A percentile compares a stretch with the other conserved stretches of the same genome.
Evolutionary conservation across 2,888 invertebrate species (phyloP).

Genomic region (Rhynchonema sp.): DNA sequence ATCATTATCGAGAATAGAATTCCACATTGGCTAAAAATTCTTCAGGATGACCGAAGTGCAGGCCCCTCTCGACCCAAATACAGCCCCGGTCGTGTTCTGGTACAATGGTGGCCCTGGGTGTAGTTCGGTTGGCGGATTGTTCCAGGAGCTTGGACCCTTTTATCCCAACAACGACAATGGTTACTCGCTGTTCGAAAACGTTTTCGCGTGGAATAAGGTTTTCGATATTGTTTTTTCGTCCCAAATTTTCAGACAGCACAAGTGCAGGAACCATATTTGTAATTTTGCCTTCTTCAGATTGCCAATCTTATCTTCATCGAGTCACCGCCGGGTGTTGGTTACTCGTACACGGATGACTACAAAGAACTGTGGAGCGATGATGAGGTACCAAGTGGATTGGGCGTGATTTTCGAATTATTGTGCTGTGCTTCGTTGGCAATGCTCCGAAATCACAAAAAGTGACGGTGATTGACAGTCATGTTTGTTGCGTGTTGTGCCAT

Average conservation of each 20-base stretch:
- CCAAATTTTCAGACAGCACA: no score
- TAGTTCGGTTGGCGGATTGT: conserved; percentile 20
- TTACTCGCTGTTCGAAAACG: conserved; percentile 16
- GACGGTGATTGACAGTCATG: no score
- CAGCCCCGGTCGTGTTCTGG: conserved; percentile 28
- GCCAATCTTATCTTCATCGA: conserved; percentile 37
- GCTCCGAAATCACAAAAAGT: no score
- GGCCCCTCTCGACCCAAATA: conserved; percentile 18
- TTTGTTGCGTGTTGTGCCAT: no score
- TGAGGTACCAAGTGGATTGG: no score
- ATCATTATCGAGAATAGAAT: no score
- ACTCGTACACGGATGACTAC: conserved; percentile 31
- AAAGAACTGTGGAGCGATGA: neutral
- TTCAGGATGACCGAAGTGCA: conserved; percentile 29
- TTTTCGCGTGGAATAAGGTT: conserved; percentile 23
- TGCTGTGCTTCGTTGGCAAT: no score
- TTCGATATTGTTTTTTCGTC: no score
- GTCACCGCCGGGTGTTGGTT: conserved; percentile 38
- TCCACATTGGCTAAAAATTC: no score
- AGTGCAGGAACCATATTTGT: no score
- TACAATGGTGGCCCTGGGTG: conserved; percentile 29
- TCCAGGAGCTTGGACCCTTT: conserved; percentile 33
- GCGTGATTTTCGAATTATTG: no score
- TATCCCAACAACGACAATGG: conserved; percentile 16
- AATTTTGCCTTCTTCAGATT: no score